A percentile compares a stretch with the other conserved stretches of the same genome.
These are phyloP conservation scores for Coreius guichenoti DNA, from an alignment of 2,797 vertebrate species.

Conservation along the genomic window DNA sequence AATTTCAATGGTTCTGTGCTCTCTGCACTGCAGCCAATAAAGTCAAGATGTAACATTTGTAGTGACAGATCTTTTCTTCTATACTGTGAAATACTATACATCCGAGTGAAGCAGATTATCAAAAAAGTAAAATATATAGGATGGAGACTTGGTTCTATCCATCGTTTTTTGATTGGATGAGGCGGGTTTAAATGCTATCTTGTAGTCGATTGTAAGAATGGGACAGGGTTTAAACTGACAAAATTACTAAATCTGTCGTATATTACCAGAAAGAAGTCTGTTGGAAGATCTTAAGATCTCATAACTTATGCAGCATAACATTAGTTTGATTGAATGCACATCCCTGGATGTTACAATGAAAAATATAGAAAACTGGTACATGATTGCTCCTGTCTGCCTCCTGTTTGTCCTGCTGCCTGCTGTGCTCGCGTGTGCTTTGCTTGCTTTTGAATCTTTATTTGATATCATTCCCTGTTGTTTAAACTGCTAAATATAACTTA, in stretches of 20 bases:
- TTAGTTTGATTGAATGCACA: background rate
- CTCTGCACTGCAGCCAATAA: no score
- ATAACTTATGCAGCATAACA: background rate
- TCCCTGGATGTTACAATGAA: background rate
- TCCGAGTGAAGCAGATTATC: no score
- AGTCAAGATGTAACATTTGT: background rate
- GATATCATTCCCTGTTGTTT: no score
- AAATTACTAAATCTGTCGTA: rapidly evolving
- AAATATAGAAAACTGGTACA: background rate
- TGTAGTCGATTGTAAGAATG: background rate
- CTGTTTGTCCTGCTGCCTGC: no score
- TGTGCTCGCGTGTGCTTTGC: no score
- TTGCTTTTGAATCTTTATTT: no score
- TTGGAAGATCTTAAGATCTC: background rate
- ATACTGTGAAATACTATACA: background rate
- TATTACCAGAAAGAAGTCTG: background rate
- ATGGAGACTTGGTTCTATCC: background rate
- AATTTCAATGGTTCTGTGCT: background rate
- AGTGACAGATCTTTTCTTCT: background rate
- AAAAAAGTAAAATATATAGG: no score
- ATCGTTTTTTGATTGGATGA: background rate
- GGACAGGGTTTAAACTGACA: background rate
- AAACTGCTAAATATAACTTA: no score
- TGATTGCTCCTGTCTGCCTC: no score
- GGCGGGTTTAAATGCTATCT: background rate